phyloP scores from a whole-genome alignment of 2,113 vertebrate species.

The Clarias batrachus region DNA sequence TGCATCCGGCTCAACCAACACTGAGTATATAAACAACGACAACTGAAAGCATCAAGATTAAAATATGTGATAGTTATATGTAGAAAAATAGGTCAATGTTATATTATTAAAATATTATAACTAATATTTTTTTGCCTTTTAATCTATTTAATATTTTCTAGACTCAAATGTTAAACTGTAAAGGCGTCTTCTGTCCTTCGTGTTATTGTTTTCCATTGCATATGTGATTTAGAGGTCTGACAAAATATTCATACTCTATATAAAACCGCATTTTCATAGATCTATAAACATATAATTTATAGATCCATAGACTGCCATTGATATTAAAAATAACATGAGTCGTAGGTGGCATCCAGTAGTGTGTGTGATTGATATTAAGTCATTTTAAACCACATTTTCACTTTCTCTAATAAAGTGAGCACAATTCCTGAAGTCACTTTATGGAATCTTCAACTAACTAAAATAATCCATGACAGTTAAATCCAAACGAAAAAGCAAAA shows the following conservation, averaged over 20 bases:
- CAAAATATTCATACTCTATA: neutral
- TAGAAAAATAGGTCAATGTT: constrained; percentile 6
- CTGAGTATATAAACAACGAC: constrained; percentile 8
- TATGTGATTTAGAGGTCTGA: neutral
- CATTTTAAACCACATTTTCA: neutral
- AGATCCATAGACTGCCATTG: neutral
- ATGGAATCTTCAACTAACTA: neutral
- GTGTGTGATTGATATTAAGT: neutral
- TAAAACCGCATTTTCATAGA: neutral
- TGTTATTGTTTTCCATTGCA: neutral
- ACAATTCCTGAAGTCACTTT: neutral
- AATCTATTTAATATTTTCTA: neutral
- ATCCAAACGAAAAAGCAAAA: neutral
- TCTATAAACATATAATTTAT: neutral
- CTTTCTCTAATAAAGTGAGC: neutral
- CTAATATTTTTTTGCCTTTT: neutral
- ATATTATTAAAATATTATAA: neutral
- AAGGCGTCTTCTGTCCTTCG: neutral
- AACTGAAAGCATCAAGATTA: constrained; percentile 19
- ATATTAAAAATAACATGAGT: neutral
- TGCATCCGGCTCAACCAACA: constrained; percentile 33
- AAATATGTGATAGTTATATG: constrained; percentile 5
- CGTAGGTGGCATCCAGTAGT: neutral
- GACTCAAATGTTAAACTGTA: neutral
- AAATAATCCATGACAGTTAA: neutral